A percentile compares a stretch with the other conserved stretches of the same genome.
Evolutionary conservation across 2,888 invertebrate species (phyloP).

Genomic region (Conomelus anceps): DNA sequence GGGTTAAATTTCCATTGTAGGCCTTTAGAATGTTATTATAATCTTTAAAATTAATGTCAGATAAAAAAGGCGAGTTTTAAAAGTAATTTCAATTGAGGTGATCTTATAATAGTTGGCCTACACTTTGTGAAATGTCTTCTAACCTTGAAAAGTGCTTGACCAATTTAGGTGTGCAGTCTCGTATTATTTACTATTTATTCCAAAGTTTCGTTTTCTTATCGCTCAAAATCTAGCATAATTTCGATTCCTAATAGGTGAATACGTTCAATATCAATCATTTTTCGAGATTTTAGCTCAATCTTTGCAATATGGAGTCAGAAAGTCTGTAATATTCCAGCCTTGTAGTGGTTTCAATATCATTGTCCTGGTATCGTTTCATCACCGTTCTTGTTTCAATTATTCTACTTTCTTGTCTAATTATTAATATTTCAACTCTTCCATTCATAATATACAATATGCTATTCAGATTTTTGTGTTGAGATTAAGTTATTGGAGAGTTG

Average conservation of each 20-base stretch:
- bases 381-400: background rate
- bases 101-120: background rate
- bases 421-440: background rate
- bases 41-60: background rate
- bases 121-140: background rate
- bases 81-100: background rate
- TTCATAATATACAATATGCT: background rate
- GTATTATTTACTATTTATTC: background rate
- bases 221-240: background rate
- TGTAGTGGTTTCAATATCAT: background rate
- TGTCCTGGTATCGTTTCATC: background rate
- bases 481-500: background rate
- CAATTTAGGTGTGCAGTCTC: background rate
- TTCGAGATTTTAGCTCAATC: background rate
- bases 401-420: background rate
- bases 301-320: background rate
- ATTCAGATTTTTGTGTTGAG: background rate
- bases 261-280: background rate
- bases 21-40: background rate
- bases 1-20: constrained; percentile 22
- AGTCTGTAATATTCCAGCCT: background rate
- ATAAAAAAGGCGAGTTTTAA: background rate
- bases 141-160: background rate
- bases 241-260: background rate
- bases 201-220: background rate